Percentiles rank a stretch among this genome's conserved stretches.
Conservation (phyloP, 2,797 vertebrate species). For the Arrhamphus sclerolepis region DNA sequence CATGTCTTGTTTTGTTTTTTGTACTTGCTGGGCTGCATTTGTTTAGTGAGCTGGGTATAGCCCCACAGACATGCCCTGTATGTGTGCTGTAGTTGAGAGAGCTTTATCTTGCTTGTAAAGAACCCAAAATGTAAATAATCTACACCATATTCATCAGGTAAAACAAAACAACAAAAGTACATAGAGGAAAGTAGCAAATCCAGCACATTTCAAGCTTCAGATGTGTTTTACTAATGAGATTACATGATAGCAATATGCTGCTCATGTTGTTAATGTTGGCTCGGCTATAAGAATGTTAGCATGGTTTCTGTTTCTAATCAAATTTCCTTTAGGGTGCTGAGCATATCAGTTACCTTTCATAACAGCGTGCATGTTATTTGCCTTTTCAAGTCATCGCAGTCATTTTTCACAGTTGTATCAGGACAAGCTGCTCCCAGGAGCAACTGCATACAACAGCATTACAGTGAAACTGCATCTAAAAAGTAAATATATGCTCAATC, state of each 20-base stretch:
- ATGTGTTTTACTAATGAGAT: background rate
- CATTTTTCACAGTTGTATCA: background rate
- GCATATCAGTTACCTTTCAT: background rate
- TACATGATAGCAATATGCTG: background rate
- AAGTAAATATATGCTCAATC: conserved; percentile 11
- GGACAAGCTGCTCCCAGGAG: no score
- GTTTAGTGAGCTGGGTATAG: no score
- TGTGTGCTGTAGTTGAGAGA: no score
- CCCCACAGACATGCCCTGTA: no score
- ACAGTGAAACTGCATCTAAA: no score
- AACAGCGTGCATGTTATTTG: background rate
- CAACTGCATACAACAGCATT: no score
- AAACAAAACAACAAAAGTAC: no score
- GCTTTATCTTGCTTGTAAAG: no score
- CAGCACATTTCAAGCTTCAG: background rate
- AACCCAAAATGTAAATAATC: no score
- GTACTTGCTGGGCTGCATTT: no score
- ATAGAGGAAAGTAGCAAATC: background rate
- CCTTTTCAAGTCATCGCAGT: conserved; percentile 9
- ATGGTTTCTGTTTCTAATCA: background rate
- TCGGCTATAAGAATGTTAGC: background rate
- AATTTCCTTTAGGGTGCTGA: background rate
- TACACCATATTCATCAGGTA: no score
- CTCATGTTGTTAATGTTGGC: background rate
- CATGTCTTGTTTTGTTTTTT: no score